Percentiles rank a stretch among this genome's conserved stretches.
phyloP scores from a whole-genome alignment of 1,140 invertebrate species.

The Caenorhabditis inopinata region DNA sequence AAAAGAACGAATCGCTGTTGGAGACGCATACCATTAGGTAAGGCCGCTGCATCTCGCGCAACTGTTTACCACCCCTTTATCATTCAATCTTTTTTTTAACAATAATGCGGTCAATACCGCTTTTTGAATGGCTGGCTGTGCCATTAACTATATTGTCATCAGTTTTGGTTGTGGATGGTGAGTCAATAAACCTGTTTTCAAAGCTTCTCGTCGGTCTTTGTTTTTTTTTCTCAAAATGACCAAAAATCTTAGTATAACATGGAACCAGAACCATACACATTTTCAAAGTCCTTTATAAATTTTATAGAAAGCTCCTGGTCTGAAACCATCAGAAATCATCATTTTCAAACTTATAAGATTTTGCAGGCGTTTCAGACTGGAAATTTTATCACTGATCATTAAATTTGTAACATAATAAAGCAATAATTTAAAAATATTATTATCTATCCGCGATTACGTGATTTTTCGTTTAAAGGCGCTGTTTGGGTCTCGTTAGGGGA shows the following conservation, averaged over 20 bases:
- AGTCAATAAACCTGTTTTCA: background rate
- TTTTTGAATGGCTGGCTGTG: background rate
- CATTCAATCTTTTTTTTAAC: slow-evolving; percentile 26
- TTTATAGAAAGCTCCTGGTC: too few relatives aligned
- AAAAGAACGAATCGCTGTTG: background rate
- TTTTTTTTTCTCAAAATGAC: background rate
- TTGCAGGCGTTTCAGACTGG: too few relatives aligned
- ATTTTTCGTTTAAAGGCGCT: too few relatives aligned
- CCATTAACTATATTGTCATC: background rate
- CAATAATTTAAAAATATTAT: too few relatives aligned
- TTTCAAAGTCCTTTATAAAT: too few relatives aligned
- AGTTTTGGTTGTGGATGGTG: background rate
- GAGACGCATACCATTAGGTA: background rate
- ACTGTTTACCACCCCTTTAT: background rate
- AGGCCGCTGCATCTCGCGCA: background rate
- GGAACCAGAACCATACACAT: too few relatives aligned
- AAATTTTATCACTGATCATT: too few relatives aligned
- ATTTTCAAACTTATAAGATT: too few relatives aligned
- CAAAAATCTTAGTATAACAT: background rate
- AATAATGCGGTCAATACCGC: slow-evolving; percentile 20
- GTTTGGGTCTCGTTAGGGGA: too few relatives aligned
- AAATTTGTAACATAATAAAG: too few relatives aligned
- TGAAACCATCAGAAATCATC: too few relatives aligned
- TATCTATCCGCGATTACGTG: too few relatives aligned
- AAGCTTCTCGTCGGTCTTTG: background rate